A percentile compares a stretch with the other conserved stretches of the same genome.
Evolutionary conservation across 2,888 invertebrate species (phyloP).

Genomic region (Spilosoma lubricipeda): DNA sequence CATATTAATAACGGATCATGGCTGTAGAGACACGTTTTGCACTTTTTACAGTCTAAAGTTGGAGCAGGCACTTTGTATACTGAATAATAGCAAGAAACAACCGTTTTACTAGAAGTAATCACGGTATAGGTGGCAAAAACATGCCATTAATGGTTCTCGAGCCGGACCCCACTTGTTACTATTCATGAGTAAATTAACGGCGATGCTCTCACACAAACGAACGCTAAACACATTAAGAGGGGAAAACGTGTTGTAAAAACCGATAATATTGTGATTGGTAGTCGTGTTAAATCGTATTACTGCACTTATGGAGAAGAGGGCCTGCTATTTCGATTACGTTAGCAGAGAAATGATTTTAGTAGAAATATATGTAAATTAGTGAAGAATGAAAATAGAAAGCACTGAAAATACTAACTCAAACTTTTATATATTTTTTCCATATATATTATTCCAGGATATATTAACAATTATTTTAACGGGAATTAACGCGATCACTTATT

Average conservation of each 20-base stretch:
- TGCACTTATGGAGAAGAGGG: slow-evolving; percentile 17
- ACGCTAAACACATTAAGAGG: slow-evolving; percentile 56
- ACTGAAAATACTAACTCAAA: no score
- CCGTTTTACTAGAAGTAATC: slow-evolving; percentile 82
- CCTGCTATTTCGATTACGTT: neutral
- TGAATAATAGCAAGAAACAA: slow-evolving; percentile 77
- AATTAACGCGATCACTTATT: no score
- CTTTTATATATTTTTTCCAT: no score
- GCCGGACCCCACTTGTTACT: slow-evolving; percentile 71
- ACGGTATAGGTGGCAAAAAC: slow-evolving; percentile 79
- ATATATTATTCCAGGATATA: no score
- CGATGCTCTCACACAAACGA: slow-evolving; percentile 59
- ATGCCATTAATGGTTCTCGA: slow-evolving; percentile 71
- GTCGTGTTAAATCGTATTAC: slow-evolving; percentile 40
- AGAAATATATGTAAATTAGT: neutral
- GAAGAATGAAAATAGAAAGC: no score
- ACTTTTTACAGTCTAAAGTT: slow-evolving; percentile 43
- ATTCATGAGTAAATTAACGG: slow-evolving; percentile 81
- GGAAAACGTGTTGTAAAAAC: slow-evolving; percentile 49
- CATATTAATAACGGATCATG: neutral
- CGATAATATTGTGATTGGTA: slow-evolving; percentile 51
- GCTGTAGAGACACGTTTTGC: neutral
- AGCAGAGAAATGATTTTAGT: neutral
- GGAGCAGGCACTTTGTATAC: slow-evolving; percentile 75
- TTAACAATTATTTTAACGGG: no score